Conservation (phyloP, 2,888 invertebrate species). For the Drosophila melanosoma region DNA sequence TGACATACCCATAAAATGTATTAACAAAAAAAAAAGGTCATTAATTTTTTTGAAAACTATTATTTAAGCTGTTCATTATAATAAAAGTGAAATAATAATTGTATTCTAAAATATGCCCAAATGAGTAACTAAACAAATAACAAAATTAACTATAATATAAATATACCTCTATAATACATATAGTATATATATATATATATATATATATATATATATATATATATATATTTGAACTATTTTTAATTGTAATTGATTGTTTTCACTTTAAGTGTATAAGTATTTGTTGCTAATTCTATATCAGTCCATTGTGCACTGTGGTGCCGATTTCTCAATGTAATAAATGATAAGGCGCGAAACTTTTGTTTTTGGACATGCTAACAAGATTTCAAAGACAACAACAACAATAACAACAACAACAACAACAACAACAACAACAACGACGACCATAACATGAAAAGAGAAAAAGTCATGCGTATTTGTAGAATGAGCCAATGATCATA, state of each 20-base stretch:
- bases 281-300: background rate
- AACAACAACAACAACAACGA: conserved; percentile 14
- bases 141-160: background rate
- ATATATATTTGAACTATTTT: background rate
- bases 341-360: conserved; percentile 18
- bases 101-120: background rate
- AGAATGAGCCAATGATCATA: conserved; percentile 45
- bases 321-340: conserved; percentile 53
- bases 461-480: conserved; percentile 56
- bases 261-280: background rate
- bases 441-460: conserved; percentile 21
- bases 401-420: conserved; percentile 6
- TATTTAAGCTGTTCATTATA: background rate
- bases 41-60: background rate
- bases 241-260: background rate
- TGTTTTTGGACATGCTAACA: conserved; percentile 52
- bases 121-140: background rate
- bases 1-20: background rate
- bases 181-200: background rate
- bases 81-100: background rate
- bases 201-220: background rate
- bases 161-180: background rate
- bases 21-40: background rate
- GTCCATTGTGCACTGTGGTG: conserved; percentile 40
- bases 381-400: conserved; percentile 52